phyloP scores from a whole-genome alignment of 2,888 invertebrate species.

The Dolichomitus sp. region DNA sequence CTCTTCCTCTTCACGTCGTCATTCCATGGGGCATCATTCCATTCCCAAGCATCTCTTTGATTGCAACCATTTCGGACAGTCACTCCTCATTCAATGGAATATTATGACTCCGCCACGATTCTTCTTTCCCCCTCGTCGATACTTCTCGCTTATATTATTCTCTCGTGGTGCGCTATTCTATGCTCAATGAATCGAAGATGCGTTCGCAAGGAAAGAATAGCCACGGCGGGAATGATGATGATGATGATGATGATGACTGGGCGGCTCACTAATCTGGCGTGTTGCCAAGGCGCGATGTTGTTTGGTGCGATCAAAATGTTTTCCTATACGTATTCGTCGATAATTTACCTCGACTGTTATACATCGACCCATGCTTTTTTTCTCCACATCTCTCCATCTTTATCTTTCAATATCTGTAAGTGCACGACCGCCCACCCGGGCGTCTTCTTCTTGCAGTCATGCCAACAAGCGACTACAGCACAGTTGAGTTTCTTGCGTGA shows the following conservation, averaged over 20 bases:
- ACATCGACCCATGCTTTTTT: conserved; percentile 23
- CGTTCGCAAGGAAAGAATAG: conserved; percentile 28
- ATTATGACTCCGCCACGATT: conserved; percentile 55
- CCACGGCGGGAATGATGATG: background rate
- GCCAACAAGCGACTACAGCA: conserved; percentile 17
- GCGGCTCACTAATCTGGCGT: conserved; percentile 29
- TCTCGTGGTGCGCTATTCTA: conserved; percentile 14
- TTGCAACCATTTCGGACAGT: conserved; percentile 62
- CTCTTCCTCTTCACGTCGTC: conserved; percentile 64
- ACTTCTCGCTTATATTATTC: conserved; percentile 40
- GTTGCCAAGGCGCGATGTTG: conserved; percentile 6
- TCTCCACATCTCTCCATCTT: conserved; percentile 14
- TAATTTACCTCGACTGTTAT: conserved; percentile 35
- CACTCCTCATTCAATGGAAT: conserved; percentile 60
- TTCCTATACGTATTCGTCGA: conserved; percentile 15
- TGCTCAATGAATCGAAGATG: conserved; percentile 39
- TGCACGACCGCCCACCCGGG: conserved; percentile 64
- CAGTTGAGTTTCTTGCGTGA: conserved; percentile 16
- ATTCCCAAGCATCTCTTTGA: conserved; percentile 62
- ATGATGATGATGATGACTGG: conserved; percentile 39
- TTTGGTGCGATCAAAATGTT: conserved; percentile 35
- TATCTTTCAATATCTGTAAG: conserved; percentile 76
- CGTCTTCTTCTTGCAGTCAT: conserved; percentile 23
- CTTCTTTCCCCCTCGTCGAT: conserved; percentile 37
- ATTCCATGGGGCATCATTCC: conserved; percentile 63